Conservation (phyloP, 2,797 vertebrate species). For the Microctenopoma lineatum region DNA sequence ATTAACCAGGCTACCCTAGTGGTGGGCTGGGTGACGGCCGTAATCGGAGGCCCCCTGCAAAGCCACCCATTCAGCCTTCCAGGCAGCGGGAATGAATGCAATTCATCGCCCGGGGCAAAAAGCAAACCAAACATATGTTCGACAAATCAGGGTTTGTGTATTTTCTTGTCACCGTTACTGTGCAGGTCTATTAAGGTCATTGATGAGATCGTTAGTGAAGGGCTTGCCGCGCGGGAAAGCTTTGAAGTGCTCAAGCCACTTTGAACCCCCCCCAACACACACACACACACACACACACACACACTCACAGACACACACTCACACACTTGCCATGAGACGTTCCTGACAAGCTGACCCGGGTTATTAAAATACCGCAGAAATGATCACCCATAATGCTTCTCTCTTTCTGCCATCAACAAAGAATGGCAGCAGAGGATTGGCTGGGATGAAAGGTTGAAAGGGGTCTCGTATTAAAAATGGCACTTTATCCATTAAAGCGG, state of each 20-base stretch:
- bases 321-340: constrained; percentile 56
- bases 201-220: constrained; percentile 79
- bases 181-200: constrained; percentile 76
- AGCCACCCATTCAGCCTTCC: constrained; percentile 78
- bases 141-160: constrained; percentile 86
- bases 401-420: constrained; percentile 74
- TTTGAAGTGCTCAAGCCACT: constrained; percentile 79
- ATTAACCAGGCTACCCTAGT: constrained; percentile 60
- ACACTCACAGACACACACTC: no score
- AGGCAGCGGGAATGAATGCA: constrained; percentile 82
- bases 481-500: constrained; percentile 83
- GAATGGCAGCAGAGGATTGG: constrained; percentile 74
- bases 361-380: constrained; percentile 80
- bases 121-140: constrained; percentile 87
- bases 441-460: constrained; percentile 80
- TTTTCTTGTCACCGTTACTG: constrained; percentile 83
- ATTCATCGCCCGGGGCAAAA: constrained; percentile 85
- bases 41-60: constrained; percentile 68
- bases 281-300: no score
- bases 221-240: constrained; percentile 59
- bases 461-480: constrained; percentile 78
- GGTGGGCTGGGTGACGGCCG: constrained; percentile 68
- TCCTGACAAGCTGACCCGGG: constrained; percentile 74
- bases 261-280: constrained; percentile 41
- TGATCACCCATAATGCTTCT: constrained; percentile 72